Conservation (phyloP, 1,140 invertebrate species). For the Calosoma granatense region DNA sequence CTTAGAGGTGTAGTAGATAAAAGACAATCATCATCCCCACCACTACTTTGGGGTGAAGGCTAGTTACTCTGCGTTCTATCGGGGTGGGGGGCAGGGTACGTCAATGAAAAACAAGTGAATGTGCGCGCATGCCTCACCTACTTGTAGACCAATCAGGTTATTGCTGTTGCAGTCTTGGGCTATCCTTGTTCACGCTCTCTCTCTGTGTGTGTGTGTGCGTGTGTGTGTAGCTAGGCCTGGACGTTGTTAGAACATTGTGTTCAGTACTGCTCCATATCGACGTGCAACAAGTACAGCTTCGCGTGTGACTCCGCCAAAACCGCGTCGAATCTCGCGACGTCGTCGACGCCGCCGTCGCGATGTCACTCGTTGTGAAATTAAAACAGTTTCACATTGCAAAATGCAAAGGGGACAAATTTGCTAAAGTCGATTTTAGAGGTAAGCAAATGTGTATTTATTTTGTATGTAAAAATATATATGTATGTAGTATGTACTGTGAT, state of each 20-base stretch:
- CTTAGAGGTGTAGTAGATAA: too few relatives aligned
- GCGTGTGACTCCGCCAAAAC: neutral
- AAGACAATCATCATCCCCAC: too few relatives aligned
- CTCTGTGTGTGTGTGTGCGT: too few relatives aligned
- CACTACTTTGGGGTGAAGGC: too few relatives aligned
- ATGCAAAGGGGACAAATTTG: slow-evolving; percentile 50
- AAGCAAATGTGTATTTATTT: slow-evolving; percentile 30
- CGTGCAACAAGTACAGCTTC: neutral
- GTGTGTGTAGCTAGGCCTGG: too few relatives aligned
- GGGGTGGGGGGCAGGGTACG: neutral
- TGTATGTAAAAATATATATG: slow-evolving; percentile 8
- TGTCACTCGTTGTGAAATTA: slow-evolving; percentile 51
- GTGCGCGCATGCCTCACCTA: neutral
- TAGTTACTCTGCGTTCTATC: too few relatives aligned
- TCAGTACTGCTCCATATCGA: neutral
- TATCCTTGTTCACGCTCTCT: too few relatives aligned
- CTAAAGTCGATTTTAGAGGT: slow-evolving; percentile 56
- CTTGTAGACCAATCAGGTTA: too few relatives aligned
- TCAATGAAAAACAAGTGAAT: neutral
- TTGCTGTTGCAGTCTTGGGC: too few relatives aligned
- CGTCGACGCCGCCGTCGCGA: slow-evolving; percentile 21
- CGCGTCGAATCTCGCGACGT: neutral
- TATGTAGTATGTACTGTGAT: neutral
- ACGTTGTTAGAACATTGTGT: too few relatives aligned
- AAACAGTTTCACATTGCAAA: slow-evolving; percentile 53